Conservation (phyloP, 2,797 vertebrate species). For the Coilia nasus region DNA sequence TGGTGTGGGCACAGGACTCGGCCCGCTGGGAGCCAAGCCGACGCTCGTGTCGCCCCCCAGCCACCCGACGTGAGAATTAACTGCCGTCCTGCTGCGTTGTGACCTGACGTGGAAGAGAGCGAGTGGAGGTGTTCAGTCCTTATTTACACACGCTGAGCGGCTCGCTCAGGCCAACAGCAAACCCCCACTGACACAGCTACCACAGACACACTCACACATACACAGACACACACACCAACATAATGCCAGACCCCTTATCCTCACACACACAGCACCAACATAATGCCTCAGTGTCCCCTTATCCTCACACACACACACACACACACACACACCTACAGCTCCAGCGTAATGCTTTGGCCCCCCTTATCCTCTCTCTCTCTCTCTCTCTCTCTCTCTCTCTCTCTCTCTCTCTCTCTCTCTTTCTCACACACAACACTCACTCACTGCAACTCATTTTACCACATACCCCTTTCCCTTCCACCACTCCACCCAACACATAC, state of each 20-base stretch:
- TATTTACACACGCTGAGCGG: slow-evolving; percentile 57
- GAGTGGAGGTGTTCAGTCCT: slow-evolving; percentile 55
- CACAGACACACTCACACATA: neutral
- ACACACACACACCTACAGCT: too few species aligned
- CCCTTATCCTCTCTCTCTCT: too few species aligned
- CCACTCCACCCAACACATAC: neutral
- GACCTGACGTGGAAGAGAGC: slow-evolving; percentile 58
- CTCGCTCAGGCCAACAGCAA: neutral
- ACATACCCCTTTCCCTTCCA: neutral
- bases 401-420: too few species aligned
- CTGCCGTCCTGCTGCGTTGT: slow-evolving; percentile 61
- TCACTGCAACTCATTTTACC: neutral
- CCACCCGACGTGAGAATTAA: slow-evolving; percentile 53
- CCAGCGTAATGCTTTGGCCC: too few species aligned
- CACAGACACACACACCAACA: neutral
- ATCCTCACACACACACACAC: too few species aligned
- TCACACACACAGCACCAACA: too few species aligned
- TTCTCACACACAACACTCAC: neutral
- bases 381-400: too few species aligned
- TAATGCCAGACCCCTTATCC: too few species aligned
- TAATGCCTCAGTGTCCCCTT: too few species aligned
- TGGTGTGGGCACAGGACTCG: slow-evolving; percentile 49
- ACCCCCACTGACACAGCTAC: neutral
- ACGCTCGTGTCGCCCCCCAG: slow-evolving; percentile 65
- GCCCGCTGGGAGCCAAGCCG: slow-evolving; percentile 52